These are phyloP conservation scores for Lanistes nyassanus DNA, from an alignment of 1,140 invertebrate genomes.

Conservation along the genomic window DNA sequence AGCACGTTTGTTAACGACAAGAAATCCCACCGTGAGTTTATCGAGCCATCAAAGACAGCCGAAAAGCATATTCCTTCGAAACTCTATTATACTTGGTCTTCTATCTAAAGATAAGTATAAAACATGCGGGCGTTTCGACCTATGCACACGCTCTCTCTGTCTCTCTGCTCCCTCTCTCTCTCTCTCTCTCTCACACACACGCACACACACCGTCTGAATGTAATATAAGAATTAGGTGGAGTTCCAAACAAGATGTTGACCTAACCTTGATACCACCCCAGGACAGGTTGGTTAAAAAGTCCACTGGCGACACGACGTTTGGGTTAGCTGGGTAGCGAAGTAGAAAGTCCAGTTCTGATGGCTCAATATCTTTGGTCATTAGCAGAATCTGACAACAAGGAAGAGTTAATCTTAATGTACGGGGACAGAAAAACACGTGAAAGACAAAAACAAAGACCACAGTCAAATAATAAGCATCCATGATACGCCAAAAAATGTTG, in stretches of 20 bases:
- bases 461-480: too few relatives aligned
- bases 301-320: constrained; percentile 89
- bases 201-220: background rate
- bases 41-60: background rate
- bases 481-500: too few relatives aligned
- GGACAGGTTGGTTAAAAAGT: constrained; percentile 90
- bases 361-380: constrained; percentile 84
- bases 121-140: too few relatives aligned
- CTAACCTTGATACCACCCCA: constrained; percentile 92
- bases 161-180: background rate
- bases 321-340: constrained; percentile 89
- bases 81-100: too few relatives aligned
- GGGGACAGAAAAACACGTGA: too few relatives aligned
- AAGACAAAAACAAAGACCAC: too few relatives aligned
- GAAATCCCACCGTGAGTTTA: too few relatives aligned
- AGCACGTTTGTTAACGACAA: too few relatives aligned
- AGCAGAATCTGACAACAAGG: constrained; percentile 77
- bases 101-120: too few relatives aligned
- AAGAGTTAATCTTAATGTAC: too few relatives aligned
- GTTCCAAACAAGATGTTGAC: too few relatives aligned
- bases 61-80: background rate
- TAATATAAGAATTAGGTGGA: too few relatives aligned
- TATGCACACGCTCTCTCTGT: background rate
- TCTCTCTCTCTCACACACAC: background rate
- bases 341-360: constrained; percentile 89